phyloP scores from a whole-genome alignment of 1,140 invertebrate species.

The Halictus rubicundus region DNA sequence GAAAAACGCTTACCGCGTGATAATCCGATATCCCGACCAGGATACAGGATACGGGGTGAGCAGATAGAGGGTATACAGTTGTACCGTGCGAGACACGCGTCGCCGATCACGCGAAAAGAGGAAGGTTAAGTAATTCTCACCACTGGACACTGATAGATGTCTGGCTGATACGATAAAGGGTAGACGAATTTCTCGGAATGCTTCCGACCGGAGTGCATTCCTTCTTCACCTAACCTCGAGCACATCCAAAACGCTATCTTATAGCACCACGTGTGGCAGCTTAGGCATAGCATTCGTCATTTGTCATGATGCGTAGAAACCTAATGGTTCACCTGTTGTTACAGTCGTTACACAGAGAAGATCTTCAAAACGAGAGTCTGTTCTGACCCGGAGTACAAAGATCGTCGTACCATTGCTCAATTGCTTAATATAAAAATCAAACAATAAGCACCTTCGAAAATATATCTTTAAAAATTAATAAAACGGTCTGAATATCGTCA shows the following conservation, averaged over 20 bases:
- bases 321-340: neutral
- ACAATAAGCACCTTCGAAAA: too few relatives aligned
- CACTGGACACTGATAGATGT: slow-evolving; percentile 42
- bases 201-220: slow-evolving; percentile 2
- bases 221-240: neutral
- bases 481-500: too few relatives aligned
- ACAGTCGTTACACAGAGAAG: neutral
- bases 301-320: neutral
- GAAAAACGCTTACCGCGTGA: slow-evolving; percentile 50
- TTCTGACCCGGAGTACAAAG: too few relatives aligned
- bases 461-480: too few relatives aligned
- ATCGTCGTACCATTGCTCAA: too few relatives aligned
- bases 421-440: too few relatives aligned
- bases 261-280: neutral
- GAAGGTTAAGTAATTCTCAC: slow-evolving; percentile 44
- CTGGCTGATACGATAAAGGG: slow-evolving; percentile 19
- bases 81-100: slow-evolving; percentile 44
- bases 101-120: slow-evolving; percentile 38
- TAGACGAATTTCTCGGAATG: slow-evolving; percentile 35
- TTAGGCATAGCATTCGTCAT: too few relatives aligned
- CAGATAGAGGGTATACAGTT: slow-evolving; percentile 40
- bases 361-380: too few relatives aligned
- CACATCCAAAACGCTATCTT: neutral
- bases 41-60: slow-evolving; percentile 52
- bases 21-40: slow-evolving; percentile 53